Percentiles rank a stretch among this genome's conserved stretches.
phyloP scores from a whole-genome alignment of 2,113 vertebrate species.

The Cinclus mexicanus region DNA sequence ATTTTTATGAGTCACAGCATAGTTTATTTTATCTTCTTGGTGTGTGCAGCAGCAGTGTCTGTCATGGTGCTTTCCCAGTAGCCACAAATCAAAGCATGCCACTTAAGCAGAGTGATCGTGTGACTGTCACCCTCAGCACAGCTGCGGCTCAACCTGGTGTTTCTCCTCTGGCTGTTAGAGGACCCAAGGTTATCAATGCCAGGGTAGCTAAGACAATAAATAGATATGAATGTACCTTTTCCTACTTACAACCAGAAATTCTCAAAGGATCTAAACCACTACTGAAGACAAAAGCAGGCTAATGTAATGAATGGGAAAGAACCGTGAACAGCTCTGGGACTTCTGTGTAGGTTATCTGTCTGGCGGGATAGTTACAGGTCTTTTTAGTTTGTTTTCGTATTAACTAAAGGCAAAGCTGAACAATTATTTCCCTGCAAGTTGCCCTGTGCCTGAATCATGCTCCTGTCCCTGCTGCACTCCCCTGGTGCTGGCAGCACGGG shows the following conservation, averaged over 20 bases:
- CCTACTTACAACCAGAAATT: background rate
- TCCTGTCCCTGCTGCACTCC: fast-evolving
- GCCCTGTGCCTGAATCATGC: background rate
- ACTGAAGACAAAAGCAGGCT: background rate
- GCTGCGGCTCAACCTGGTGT: background rate
- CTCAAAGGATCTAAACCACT: background rate
- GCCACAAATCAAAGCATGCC: background rate
- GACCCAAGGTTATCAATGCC: background rate
- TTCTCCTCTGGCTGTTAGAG: background rate
- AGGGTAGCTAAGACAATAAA: background rate
- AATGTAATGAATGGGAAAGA: background rate
- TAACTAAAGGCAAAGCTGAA: background rate
- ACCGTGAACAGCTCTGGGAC: fast-evolving
- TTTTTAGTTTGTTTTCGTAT: background rate
- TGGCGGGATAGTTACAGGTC: too few species aligned
- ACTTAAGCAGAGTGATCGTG: fast-evolving
- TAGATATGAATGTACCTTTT: background rate
- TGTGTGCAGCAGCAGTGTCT: background rate
- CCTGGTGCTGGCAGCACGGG: background rate
- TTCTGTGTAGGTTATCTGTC: fast-evolving
- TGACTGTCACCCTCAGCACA: background rate
- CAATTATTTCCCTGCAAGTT: background rate
- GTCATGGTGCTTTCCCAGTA: background rate
- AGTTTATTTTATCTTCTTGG: background rate
- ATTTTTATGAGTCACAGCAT: background rate